Conservation (phyloP, 2,797 vertebrate genomes). For the Graptemys geographica region DNA sequence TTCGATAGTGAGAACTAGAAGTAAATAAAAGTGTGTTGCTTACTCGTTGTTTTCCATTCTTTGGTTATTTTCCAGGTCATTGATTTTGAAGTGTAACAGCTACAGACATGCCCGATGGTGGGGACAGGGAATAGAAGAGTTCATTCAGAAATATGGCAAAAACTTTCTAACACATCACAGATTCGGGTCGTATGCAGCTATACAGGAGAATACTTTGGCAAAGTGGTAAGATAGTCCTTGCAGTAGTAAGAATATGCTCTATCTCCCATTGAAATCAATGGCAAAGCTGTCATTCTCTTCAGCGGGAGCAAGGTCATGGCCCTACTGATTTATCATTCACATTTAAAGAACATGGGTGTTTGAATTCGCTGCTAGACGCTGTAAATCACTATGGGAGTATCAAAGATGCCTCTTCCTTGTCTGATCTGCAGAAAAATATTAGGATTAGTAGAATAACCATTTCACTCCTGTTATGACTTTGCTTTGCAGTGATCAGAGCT, state of each 20-base stretch:
- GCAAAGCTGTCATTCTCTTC: neutral
- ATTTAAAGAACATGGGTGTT: neutral
- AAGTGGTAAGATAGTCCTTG: constrained; percentile 88
- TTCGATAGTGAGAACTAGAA: neutral
- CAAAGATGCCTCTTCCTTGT: neutral
- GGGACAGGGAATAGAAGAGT: constrained; percentile 93
- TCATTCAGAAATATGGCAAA: constrained; percentile 87
- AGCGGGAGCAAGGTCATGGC: accelerated
- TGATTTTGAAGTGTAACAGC: constrained; percentile 96
- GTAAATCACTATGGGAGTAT: neutral
- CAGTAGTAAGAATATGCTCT: accelerated
- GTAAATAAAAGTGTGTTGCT: neutral
- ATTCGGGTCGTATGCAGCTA: constrained; percentile 92
- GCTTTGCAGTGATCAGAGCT: accelerated
- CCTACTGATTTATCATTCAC: accelerated
- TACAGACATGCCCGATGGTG: constrained; percentile 97
- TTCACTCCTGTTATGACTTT: neutral
- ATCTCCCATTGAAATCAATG: accelerated
- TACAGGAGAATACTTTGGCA: constrained; percentile 86
- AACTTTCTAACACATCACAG: constrained; percentile 92
- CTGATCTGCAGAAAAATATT: accelerated
- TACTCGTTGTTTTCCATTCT: neutral
- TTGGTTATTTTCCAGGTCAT: constrained; percentile 78
- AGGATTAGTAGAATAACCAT: neutral
- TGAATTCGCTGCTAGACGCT: accelerated